Base-by-base conservation (phyloP, 2,113 vertebrate genomes). In the Festucalex cinctus region DNA sequence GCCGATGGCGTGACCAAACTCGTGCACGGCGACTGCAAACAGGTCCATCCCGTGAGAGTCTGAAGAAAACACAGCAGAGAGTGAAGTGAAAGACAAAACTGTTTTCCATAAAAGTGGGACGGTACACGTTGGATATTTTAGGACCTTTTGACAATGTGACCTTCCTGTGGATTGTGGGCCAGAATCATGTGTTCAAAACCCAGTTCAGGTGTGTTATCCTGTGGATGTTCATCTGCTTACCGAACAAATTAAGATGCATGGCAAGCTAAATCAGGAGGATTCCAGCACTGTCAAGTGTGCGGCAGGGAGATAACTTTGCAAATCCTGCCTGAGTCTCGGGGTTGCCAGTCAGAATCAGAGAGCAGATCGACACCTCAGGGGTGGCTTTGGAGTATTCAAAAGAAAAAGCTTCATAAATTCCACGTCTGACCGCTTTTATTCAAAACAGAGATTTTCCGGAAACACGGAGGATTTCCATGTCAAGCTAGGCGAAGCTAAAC, bases 1-100 rank as follows among this genome's bases (percentile, higher is more conserved):
- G 10, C 97, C 97, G 1, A 99, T 94, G 77, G 97, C 96, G 0
- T 99, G 97, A 44, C 97, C 97, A 8, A 99, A 99, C 81, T 98
- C 97, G 0, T 99, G 97, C 43, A 99, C 95, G 0, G 97, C 97
- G 28, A 98, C 97, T 0, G 97, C 94, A 54, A 99, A 99, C 28
- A 99, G 88, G 81, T 99, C 97, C 95, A 95, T 94, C 32, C 95
- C 94, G 0, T 95, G 93, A 20, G 93, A 80, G 8, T 98, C 96
- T 93, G 71, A 70, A 54, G 58, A 65, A 75, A 58, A 66, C 53
- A 74, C 13, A 79, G 28, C 53, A 73, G 16, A 79, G 26, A 65
- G 62, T 75, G 35, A 61, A 17, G 14, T 12, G 12, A 41, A 12
- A 41, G 13, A 13, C 39, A 41, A 41, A 41, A 14, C 17, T 5